Evolutionary conservation across 2,797 vertebrate genomes (phyloP).

Genomic region (Chaetophractus vellerosus): DNA sequence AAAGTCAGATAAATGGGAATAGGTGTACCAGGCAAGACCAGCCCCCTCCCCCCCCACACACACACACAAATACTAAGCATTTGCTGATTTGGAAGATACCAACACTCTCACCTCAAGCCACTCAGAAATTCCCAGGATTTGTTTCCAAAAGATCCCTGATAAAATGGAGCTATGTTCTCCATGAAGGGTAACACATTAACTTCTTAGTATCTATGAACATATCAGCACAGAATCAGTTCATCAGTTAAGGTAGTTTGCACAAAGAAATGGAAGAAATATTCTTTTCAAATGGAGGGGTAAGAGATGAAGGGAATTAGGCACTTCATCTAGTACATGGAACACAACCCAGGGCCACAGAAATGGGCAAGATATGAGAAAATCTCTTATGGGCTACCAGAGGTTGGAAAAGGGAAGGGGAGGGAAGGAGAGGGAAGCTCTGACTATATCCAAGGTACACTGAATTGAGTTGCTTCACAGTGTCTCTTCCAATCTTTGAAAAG

Average conservation of each 20-base stretch:
- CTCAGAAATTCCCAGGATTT: not conserved
- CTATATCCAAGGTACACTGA: not conserved
- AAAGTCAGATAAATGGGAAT: not conserved
- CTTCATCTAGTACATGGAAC: not conserved
- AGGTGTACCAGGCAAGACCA: not conserved
- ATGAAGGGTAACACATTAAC: not conserved
- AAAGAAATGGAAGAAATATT: not conserved
- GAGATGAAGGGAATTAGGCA: not conserved
- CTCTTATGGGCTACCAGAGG: not conserved
- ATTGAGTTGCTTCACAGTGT: not conserved
- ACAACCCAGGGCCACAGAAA: not conserved
- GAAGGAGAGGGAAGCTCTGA: not conserved
- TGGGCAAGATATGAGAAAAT: not conserved
- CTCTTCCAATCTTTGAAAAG: not conserved
- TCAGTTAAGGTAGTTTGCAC: not conserved
- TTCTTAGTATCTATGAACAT: not conserved
- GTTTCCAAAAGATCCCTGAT: not conserved
- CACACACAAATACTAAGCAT: not conserved
- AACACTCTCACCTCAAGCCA: not conserved
- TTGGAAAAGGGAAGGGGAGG: not conserved
- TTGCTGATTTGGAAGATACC: not conserved
- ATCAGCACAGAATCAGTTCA: not conserved
- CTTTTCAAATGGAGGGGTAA: not conserved
- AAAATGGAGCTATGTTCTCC: not conserved
- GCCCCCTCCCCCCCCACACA: no score